A percentile compares a stretch with the other conserved stretches of the same genome.
phyloP scores from a whole-genome alignment of 1,140 invertebrate species.

The Ladona fulva region DNA sequence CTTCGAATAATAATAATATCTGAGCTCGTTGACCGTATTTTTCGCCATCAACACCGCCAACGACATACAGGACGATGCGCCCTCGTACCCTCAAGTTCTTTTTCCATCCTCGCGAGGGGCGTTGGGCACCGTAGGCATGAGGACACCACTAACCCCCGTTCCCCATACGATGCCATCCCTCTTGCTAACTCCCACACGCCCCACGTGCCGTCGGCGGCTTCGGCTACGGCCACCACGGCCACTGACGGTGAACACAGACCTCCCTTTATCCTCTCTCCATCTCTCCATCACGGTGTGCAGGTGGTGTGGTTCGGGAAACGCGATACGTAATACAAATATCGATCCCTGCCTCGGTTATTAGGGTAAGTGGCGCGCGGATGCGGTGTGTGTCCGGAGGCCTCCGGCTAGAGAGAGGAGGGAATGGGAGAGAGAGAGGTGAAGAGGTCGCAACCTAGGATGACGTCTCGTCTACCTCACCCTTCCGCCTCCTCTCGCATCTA shows the following conservation, averaged over 20 bases:
- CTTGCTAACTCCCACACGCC: too few species aligned
- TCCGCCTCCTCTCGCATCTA: neutral
- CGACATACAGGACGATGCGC: too few species aligned
- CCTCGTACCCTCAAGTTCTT: too few species aligned
- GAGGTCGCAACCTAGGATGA: neutral
- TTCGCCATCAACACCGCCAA: too few species aligned
- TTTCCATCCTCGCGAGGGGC: too few species aligned
- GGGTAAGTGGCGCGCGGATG: neutral
- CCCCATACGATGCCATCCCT: too few species aligned
- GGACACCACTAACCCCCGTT: too few species aligned
- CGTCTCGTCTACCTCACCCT: neutral
- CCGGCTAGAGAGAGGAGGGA: neutral
- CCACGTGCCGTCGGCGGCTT: too few species aligned
- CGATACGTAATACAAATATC: conserved; percentile 3
- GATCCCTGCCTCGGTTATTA: neutral
- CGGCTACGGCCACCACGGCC: too few species aligned
- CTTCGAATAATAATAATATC: too few species aligned
- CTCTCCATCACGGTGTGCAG: neutral
- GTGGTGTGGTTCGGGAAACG: neutral
- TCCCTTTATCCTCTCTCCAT: neutral
- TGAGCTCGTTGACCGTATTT: too few species aligned
- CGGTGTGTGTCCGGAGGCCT: neutral
- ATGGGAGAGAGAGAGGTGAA: neutral
- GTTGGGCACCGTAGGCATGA: too few species aligned
- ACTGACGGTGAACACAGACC: neutral